These are phyloP conservation scores for Lissonota sp. DNA, from an alignment of 2,888 invertebrate species.

Conservation along the genomic window DNA sequence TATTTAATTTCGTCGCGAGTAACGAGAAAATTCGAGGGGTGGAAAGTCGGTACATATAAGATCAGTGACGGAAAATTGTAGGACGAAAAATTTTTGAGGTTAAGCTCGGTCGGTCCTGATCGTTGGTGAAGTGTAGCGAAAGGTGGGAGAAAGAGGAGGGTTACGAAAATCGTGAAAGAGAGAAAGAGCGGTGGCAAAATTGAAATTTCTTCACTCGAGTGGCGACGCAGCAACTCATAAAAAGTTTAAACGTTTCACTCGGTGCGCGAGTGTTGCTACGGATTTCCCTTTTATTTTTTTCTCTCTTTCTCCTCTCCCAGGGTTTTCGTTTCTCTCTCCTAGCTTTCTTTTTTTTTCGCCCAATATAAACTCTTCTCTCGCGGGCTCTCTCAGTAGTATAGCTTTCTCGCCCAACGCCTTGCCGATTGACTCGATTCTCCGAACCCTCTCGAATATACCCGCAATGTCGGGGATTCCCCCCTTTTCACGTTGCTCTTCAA, in stretches of 20 bases:
- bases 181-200: constrained; percentile 78
- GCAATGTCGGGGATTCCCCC: constrained; percentile 55
- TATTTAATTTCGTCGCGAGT: too few species aligned
- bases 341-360: constrained; percentile 47
- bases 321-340: constrained; percentile 47
- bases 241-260: constrained; percentile 83
- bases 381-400: constrained; percentile 24
- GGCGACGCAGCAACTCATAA: constrained; percentile 83
- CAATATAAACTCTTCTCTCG: constrained; percentile 69
- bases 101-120: constrained; percentile 47
- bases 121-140: constrained; percentile 25
- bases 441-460: constrained; percentile 51
- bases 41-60: constrained; percentile 31
- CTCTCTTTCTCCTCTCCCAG: constrained; percentile 65
- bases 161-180: constrained; percentile 30
- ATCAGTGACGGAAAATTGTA: constrained; percentile 41
- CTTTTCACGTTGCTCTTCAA: constrained; percentile 12
- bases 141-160: constrained; percentile 38
- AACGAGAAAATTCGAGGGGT: background rate
- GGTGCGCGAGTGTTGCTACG: constrained; percentile 76
- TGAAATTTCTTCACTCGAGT: constrained; percentile 83
- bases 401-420: constrained; percentile 66
- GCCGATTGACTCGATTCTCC: constrained; percentile 73
- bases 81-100: constrained; percentile 47
- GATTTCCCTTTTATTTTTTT: constrained; percentile 71